Percentiles rank a stretch among this genome's conserved stretches.
Conservation (phyloP, 2,888 invertebrate species). For the Sarcophaga carnaria region DNA sequence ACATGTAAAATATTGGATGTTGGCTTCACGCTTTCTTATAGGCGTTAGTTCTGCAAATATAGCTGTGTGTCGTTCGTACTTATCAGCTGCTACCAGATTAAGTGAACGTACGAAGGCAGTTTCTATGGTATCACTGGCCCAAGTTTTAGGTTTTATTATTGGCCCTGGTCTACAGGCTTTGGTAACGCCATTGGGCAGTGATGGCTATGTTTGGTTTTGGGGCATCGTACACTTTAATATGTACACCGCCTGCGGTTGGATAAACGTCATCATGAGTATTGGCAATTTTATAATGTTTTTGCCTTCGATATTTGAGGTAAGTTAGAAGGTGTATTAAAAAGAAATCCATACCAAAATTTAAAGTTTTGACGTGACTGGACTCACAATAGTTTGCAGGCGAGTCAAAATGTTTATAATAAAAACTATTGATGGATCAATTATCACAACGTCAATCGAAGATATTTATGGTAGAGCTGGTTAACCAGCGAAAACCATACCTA, state of each 20-base stretch:
- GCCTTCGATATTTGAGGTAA: constrained; percentile 87
- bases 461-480: too few relatives aligned
- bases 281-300: constrained; percentile 88
- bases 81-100: constrained; percentile 91
- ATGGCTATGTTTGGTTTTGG: constrained; percentile 84
- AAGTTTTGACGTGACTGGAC: too few relatives aligned
- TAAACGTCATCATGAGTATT: constrained; percentile 89
- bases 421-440: too few relatives aligned
- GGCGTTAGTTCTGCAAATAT: constrained; percentile 92
- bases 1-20: constrained; percentile 88
- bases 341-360: too few relatives aligned
- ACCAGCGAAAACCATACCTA: too few relatives aligned
- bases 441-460: too few relatives aligned
- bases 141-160: constrained; percentile 93
- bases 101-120: constrained; percentile 91
- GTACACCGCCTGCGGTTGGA: constrained; percentile 94
- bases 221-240: constrained; percentile 88
- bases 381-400: too few relatives aligned
- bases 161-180: constrained; percentile 92
- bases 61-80: constrained; percentile 91
- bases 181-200: constrained; percentile 89
- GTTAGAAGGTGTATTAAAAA: not conserved
- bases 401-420: too few relatives aligned
- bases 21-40: constrained; percentile 89
- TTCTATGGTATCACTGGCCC: constrained; percentile 91